Percentiles rank a stretch among this genome's conserved stretches.
These are phyloP conservation scores for Phainopepla nitens DNA, from an alignment of 2,113 vertebrate genomes.

Conservation along the genomic window DNA sequence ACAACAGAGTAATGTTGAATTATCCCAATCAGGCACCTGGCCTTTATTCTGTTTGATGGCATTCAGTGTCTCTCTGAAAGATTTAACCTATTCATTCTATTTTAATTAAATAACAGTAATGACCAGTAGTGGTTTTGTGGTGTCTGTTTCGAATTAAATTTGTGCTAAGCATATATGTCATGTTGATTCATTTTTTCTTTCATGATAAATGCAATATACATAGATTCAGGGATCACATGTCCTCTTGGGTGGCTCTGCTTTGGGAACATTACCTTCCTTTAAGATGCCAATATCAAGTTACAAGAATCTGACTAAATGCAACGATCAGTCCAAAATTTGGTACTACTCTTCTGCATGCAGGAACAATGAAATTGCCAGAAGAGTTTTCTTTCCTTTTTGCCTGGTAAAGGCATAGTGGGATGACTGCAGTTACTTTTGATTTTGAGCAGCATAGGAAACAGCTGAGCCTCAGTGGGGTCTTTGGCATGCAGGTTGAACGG, in stretches of 20 bases:
- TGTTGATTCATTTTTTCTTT: background rate
- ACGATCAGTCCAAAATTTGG: background rate
- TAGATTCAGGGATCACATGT: background rate
- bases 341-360: background rate
- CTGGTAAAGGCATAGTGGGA: background rate
- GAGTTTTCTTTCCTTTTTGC: background rate
- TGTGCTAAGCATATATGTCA: background rate
- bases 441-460: background rate
- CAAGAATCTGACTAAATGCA: background rate
- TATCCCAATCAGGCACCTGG: background rate
- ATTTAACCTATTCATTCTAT: background rate
- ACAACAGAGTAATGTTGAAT: background rate
- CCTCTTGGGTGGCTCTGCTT: background rate
- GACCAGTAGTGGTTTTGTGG: background rate
- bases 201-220: background rate
- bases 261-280: background rate
- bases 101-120: constrained; percentile 12
- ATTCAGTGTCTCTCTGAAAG: background rate
- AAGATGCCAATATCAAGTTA: background rate
- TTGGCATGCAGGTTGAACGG: background rate
- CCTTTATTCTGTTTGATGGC: background rate
- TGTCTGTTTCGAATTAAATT: constrained; percentile 29
- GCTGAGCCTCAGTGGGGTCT: background rate
- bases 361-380: background rate
- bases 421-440: background rate